These are phyloP conservation scores for Noctua fimbriata DNA, from an alignment of 2,888 invertebrate genomes.

Conservation along the genomic window DNA sequence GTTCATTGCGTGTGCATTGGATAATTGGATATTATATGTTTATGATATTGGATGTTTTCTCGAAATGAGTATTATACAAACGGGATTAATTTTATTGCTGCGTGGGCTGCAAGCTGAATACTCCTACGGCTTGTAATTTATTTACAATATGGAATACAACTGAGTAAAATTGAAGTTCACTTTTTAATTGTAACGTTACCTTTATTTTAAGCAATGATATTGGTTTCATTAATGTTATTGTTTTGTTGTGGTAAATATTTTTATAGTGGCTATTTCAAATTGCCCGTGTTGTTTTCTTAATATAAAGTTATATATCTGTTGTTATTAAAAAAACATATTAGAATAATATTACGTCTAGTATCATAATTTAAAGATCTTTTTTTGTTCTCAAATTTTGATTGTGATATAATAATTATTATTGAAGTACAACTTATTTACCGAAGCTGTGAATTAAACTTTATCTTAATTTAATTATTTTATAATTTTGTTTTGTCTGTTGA, in stretches of 20 bases:
- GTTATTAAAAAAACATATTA: slow-evolving; percentile 7
- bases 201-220: neutral
- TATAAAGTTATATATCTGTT: neutral
- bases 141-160: slow-evolving; percentile 1
- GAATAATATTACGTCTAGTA: slow-evolving; percentile 13
- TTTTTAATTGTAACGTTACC: neutral
- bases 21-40: too few relatives aligned
- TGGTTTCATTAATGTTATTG: neutral
- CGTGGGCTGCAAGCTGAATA: neutral
- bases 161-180: neutral
- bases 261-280: neutral
- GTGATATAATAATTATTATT: slow-evolving; percentile 72
- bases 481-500: slow-evolving; percentile 67
- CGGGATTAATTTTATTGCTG: slow-evolving; percentile 16
- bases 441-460: slow-evolving; percentile 68
- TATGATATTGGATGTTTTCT: slow-evolving; percentile 13
- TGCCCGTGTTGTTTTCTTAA: slow-evolving; percentile 21
- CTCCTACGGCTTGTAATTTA: neutral
- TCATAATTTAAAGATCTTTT: slow-evolving; percentile 59
- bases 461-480: slow-evolving; percentile 58
- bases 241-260: neutral
- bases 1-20: neutral
- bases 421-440: slow-evolving; percentile 63
- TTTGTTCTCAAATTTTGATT: slow-evolving; percentile 66
- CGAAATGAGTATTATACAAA: slow-evolving; percentile 3